Conservation (phyloP, 2,797 vertebrate genomes). For the Luscinia luscinia region DNA sequence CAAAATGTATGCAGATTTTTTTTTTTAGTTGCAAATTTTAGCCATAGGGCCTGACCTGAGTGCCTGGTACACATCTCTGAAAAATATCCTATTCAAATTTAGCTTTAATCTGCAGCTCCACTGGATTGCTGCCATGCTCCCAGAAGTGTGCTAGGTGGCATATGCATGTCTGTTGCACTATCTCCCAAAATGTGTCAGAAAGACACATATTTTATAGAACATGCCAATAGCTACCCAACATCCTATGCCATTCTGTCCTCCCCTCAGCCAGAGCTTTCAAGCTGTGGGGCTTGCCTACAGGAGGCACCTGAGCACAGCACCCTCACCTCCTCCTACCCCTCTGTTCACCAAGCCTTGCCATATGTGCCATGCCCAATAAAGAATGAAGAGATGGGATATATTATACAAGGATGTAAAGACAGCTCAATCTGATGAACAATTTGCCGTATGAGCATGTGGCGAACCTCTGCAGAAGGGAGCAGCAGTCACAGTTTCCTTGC, state of each 20-base stretch:
- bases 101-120: neutral
- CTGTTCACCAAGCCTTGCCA: neutral
- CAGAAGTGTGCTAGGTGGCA: conserved; percentile 24
- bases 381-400: neutral
- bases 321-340: neutral
- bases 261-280: neutral
- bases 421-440: neutral
- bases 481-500: neutral
- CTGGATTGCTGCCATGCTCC: conserved; percentile 34
- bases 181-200: conserved; percentile 50
- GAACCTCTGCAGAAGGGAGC: conserved; percentile 15
- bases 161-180: neutral
- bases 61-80: neutral
- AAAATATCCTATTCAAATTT: neutral
- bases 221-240: neutral
- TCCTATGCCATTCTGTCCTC: neutral
- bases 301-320: neutral
- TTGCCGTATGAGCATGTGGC: neutral
- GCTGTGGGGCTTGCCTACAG: neutral
- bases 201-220: neutral
- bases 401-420: neutral
- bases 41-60: neutral
- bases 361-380: neutral
- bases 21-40: neutral
- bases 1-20: neutral